A percentile compares a stretch with the other conserved stretches of the same genome.
These are phyloP conservation scores for Nemapogon koenigi DNA, from an alignment of 2,888 invertebrate species.

Conservation along the genomic window DNA sequence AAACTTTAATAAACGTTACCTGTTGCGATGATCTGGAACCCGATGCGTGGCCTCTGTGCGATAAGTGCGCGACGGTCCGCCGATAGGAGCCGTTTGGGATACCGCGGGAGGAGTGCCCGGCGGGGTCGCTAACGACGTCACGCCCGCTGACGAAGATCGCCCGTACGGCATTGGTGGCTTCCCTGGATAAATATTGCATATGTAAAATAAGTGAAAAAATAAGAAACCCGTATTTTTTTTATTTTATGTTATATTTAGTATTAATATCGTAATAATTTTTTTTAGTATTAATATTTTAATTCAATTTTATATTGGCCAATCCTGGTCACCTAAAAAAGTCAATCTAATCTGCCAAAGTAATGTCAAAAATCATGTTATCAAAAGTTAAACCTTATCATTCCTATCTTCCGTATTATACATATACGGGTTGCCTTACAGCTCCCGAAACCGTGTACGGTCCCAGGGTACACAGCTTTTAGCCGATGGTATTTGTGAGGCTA, in stretches of 20 bases:
- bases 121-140: slow-evolving; percentile 42
- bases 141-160: slow-evolving; percentile 66
- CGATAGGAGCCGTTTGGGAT: slow-evolving; percentile 25
- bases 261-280: not conserved
- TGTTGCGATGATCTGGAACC: slow-evolving; percentile 50
- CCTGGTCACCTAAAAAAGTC: no score
- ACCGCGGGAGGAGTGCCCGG: slow-evolving; percentile 43
- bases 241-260: not conserved
- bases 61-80: slow-evolving; percentile 35
- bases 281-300: not conserved
- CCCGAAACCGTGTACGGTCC: no score
- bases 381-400: no score
- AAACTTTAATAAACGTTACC: no score
- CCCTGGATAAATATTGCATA: slow-evolving; percentile 25
- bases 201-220: no score
- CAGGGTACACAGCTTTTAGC: no score
- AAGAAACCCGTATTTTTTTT: no score
- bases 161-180: slow-evolving; percentile 75
- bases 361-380: no score
- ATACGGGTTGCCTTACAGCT: no score
- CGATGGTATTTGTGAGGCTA: no score
- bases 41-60: slow-evolving; percentile 58
- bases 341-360: no score
- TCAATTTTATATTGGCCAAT: not conserved
- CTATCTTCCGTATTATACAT: no score